phyloP scores from a whole-genome alignment of 2,797 vertebrate species.

The Pseudochromis fuscus region DNA sequence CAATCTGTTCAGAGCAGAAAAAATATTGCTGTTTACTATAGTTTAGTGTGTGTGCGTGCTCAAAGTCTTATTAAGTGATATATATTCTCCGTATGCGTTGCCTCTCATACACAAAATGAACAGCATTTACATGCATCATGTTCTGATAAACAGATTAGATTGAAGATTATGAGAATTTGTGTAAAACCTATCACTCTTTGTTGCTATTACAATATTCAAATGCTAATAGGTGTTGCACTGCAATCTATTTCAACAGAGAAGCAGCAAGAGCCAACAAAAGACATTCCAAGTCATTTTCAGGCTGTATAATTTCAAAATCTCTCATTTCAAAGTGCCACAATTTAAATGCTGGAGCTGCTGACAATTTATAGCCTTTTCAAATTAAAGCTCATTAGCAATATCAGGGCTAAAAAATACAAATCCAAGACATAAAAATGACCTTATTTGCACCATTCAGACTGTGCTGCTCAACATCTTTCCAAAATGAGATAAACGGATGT shows the following conservation, averaged over 20 bases:
- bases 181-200: slow-evolving; percentile 74
- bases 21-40: slow-evolving; percentile 50
- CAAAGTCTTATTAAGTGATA: slow-evolving; percentile 69
- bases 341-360: slow-evolving; percentile 70
- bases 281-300: slow-evolving; percentile 65
- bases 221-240: slow-evolving; percentile 75
- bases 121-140: slow-evolving; percentile 74
- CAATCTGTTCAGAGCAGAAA: slow-evolving; percentile 42
- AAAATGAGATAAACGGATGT: slow-evolving; percentile 34
- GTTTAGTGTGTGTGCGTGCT: slow-evolving; percentile 22
- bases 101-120: slow-evolving; percentile 65
- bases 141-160: slow-evolving; percentile 77
- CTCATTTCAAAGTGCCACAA: slow-evolving; percentile 73
- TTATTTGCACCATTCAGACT: slow-evolving; percentile 57
- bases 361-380: slow-evolving; percentile 74
- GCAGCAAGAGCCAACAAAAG: slow-evolving; percentile 69
- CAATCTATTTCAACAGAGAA: slow-evolving; percentile 74
- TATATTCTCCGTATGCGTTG: slow-evolving; percentile 59
- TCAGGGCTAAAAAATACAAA: slow-evolving; percentile 70
- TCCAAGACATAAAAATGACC: slow-evolving; percentile 69
- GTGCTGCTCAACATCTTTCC: slow-evolving; percentile 45
- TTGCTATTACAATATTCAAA: slow-evolving; percentile 77
- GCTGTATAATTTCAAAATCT: slow-evolving; percentile 75
- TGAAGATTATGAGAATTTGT: slow-evolving; percentile 77
- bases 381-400: slow-evolving; percentile 79